These are phyloP conservation scores for Fundulus diaphanus DNA, from an alignment of 2,797 vertebrate species.

Conservation along the genomic window DNA sequence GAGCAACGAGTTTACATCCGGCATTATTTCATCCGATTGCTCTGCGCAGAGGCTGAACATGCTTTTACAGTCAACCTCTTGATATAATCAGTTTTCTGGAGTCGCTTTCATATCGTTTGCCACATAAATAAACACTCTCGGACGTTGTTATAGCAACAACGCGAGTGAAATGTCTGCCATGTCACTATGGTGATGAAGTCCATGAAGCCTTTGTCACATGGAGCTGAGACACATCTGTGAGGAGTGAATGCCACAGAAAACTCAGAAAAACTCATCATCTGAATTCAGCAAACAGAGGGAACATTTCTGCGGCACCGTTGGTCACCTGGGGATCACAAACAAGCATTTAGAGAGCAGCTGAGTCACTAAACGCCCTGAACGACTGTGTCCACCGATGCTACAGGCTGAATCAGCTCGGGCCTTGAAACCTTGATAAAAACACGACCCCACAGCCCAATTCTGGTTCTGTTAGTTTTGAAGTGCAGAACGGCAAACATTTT, in stretches of 20 bases:
- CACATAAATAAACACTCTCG: constrained; percentile 52
- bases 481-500: constrained; percentile 32
- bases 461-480: constrained; percentile 9
- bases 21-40: background rate
- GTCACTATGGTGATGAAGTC: constrained; percentile 73
- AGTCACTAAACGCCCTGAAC: constrained; percentile 3
- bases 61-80: constrained; percentile 10
- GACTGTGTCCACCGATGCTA: background rate
- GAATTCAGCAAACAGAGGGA: background rate
- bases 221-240: constrained; percentile 37
- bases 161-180: constrained; percentile 46
- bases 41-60: background rate
- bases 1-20: background rate
- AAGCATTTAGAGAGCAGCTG: background rate
- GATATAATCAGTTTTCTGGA: background rate
- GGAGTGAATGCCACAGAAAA: constrained; percentile 9
- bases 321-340: constrained; percentile 4
- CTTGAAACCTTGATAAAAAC: constrained; percentile 1
- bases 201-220: constrained; percentile 36
- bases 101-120: constrained; percentile 33
- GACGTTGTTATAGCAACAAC: constrained; percentile 70
- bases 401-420: constrained; percentile 6
- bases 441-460: background rate
- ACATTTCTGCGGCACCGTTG: background rate
- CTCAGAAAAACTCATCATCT: background rate